Evolutionary conservation across 1,140 invertebrate species (phyloP).

Genomic region (Drosophila trapezifrons): DNA sequence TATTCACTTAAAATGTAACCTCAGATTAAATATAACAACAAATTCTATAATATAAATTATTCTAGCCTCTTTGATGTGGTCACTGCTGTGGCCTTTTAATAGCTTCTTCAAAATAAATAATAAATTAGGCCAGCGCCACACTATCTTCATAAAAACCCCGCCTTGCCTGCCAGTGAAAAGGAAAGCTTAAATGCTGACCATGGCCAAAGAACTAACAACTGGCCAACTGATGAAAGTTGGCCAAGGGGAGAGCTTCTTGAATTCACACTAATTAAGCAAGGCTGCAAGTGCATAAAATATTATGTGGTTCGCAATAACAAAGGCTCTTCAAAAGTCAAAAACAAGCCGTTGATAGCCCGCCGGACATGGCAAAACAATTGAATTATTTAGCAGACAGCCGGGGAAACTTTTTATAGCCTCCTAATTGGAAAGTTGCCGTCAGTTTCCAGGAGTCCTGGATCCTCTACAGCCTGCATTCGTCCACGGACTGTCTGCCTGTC

Average conservation of each 20-base stretch:
- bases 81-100: too few species aligned
- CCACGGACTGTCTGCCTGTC: slow-evolving; percentile 31
- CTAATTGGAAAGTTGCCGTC: slow-evolving; percentile 66
- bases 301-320: slow-evolving; percentile 25
- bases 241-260: slow-evolving; percentile 34
- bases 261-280: slow-evolving; percentile 60
- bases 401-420: slow-evolving; percentile 44
- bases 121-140: too few species aligned
- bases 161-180: neutral
- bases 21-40: neutral
- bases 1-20: neutral
- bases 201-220: slow-evolving; percentile 33
- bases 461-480: slow-evolving; percentile 6
- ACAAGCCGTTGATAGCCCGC: slow-evolving; percentile 27
- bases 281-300: slow-evolving; percentile 52
- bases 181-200: slow-evolving; percentile 27
- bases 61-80: neutral
- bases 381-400: slow-evolving; percentile 40
- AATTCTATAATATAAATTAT: too few species aligned
- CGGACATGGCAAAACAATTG: slow-evolving; percentile 41
- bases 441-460: neutral
- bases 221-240: slow-evolving; percentile 35
- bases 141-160: neutral
- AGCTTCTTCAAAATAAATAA: neutral
- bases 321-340: slow-evolving; percentile 33